Evolutionary conservation across 2,888 invertebrate species (phyloP), one percentile per base, ranked within the genome.

Genomic region (Cerceris rybyensis): DNA sequence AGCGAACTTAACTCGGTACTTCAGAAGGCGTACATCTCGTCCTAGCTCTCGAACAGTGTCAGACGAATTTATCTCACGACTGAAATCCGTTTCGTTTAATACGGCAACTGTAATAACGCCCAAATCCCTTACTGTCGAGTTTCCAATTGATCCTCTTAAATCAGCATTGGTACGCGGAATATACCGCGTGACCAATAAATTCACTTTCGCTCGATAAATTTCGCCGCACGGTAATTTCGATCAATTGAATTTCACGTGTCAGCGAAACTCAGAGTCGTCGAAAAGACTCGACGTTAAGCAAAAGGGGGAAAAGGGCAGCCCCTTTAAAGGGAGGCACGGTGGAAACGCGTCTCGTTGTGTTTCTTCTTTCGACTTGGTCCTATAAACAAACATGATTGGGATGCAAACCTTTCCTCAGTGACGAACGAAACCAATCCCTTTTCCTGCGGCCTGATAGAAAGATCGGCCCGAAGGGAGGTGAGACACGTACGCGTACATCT

Each of bases 221-320:
- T 28, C 13, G 61, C 17, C 28, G 7, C 46, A 65, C 50, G 55
- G 60, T 72, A 78, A 78, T 78, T 72, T 52, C 49, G 49, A 57
- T 28, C 58, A 72, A 77, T 72, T 65, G 60, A 69, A 69, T 69
- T 60, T 55, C 13, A 1, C 78, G 46, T 61, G 72, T 78, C 78
- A 72, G 78, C 78, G 64, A 28, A 28, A 28, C 42, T 58, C 13
- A 28, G 14, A 13, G n/a, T 42, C n/a, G 17, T 11, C 49, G 57
- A 46, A 28, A 13, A 55, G 28, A 4, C 28, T 28, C 28, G 52
- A 17, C 43, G 17, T 13, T n/a, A 14, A 9, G 41, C 11, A 41
- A 11, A n/a, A 6, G n/a, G 8, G 13, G 54, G 4, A 9, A 49
- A 52, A 55, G 46, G 14, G 49, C n/a, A n/a, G n/a, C 14, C 28